Percentiles rank a stretch among this genome's conserved stretches.
These are phyloP conservation scores for Elephantulus edwardii DNA, from an alignment of 2,113 vertebrate genomes.

Conservation along the genomic window DNA sequence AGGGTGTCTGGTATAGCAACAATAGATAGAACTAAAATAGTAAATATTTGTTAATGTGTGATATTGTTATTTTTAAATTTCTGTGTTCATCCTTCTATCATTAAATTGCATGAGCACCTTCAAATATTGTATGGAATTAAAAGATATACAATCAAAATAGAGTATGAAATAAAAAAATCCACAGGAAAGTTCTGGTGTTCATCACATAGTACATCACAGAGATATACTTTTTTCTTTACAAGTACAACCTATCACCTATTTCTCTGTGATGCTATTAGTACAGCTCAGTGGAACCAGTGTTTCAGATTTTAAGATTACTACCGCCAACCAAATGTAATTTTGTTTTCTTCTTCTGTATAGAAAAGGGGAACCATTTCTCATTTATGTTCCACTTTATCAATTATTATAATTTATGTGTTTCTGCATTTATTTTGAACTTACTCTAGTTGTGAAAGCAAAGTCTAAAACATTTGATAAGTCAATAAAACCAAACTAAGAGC, in stretches of 20 bases:
- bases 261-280: neutral
- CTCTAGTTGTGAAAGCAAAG: neutral
- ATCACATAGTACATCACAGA: neutral
- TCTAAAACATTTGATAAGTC: neutral
- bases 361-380: neutral
- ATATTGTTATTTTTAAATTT: conserved; percentile 25
- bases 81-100: neutral
- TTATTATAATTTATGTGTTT: neutral
- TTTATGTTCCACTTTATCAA: neutral
- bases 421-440: conserved; percentile 1
- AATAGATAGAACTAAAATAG: neutral
- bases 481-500: conserved; percentile 46
- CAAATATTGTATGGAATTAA: conserved; percentile 41
- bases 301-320: neutral
- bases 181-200: neutral
- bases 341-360: neutral
- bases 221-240: neutral
- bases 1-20: neutral
- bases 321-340: neutral
- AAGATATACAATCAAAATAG: neutral
- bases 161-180: neutral
- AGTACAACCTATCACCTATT: neutral
- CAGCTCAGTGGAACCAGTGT: neutral
- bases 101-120: neutral
- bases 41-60: neutral